A percentile compares a stretch with the other conserved stretches of the same genome.
Evolutionary conservation across 2,888 invertebrate genomes (phyloP).

Genomic region (Torymus tubicola): DNA sequence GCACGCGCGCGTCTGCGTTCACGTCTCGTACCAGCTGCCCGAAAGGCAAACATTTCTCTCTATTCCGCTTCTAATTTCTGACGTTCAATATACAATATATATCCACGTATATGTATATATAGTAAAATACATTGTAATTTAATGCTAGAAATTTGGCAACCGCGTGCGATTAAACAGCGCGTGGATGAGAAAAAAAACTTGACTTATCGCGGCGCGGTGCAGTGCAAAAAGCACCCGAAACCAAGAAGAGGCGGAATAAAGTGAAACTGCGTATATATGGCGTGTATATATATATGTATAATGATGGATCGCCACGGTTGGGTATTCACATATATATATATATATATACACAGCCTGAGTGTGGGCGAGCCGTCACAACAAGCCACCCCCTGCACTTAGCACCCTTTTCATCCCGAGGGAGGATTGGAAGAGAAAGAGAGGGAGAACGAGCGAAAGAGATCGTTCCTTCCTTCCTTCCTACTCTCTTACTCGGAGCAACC

Average conservation of each 20-base stretch:
- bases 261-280: too few relatives aligned
- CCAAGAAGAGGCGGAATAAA: too few relatives aligned
- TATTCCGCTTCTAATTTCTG: conserved; percentile 28
- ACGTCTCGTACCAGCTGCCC: conserved; percentile 44
- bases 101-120: too few relatives aligned
- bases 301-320: conserved; percentile 21
- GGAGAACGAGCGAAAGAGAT: too few relatives aligned
- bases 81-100: too few relatives aligned
- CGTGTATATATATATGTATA: background rate
- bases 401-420: conserved; percentile 50
- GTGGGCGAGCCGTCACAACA: conserved; percentile 53
- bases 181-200: background rate
- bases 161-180: background rate
- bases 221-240: too few relatives aligned
- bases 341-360: too few relatives aligned
- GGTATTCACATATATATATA: too few relatives aligned
- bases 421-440: background rate
- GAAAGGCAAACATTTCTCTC: conserved; percentile 32
- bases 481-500: background rate
- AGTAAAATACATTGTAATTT: too few relatives aligned
- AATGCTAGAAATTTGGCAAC: too few relatives aligned
- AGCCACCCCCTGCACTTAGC: conserved; percentile 48
- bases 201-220: too few relatives aligned
- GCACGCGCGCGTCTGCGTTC: too few relatives aligned
- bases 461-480: background rate